Conservation (phyloP, 2,888 invertebrate genomes). For the Xylota sylvarum region DNA sequence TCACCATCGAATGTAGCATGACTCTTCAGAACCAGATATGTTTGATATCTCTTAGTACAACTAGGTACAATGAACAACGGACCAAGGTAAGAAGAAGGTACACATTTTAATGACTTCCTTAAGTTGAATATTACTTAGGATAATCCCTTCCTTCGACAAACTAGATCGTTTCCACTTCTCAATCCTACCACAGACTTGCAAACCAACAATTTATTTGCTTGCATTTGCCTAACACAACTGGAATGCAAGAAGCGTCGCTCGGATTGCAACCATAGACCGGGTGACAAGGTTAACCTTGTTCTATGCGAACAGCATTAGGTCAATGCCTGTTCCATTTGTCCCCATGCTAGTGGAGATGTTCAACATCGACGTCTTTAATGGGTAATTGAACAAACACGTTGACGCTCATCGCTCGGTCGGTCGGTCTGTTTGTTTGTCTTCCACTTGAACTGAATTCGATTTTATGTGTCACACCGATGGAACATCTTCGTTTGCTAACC, state of each 20-base stretch:
- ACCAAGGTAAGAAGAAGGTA: too few relatives aligned
- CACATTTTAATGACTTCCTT: too few relatives aligned
- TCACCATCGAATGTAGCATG: too few relatives aligned
- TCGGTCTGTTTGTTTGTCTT: conserved; percentile 30
- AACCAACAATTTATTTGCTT: neutral
- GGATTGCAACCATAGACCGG: conserved; percentile 8
- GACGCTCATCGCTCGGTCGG: conserved; percentile 28
- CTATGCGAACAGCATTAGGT: conserved; percentile 53
- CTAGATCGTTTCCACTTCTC: neutral
- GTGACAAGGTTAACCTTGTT: conserved; percentile 54
- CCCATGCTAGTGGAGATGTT: conserved; percentile 34
- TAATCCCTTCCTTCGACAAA: too few relatives aligned
- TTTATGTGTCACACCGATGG: conserved; percentile 53
- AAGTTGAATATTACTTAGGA: too few relatives aligned
- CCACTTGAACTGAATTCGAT: conserved; percentile 42
- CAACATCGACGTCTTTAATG: conserved; percentile 65
- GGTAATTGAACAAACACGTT: conserved; percentile 66
- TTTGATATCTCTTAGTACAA: too few relatives aligned
- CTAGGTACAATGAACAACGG: too few relatives aligned
- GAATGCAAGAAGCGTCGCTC: neutral
- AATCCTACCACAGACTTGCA: neutral
- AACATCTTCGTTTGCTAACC: conserved; percentile 62
- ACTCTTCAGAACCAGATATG: too few relatives aligned
- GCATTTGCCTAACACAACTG: neutral
- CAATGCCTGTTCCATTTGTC: conserved; percentile 59